Percentiles rank a stretch among this genome's conserved stretches.
Conservation (phyloP, 2,888 invertebrate genomes). For the Heliconius erato region DNA sequence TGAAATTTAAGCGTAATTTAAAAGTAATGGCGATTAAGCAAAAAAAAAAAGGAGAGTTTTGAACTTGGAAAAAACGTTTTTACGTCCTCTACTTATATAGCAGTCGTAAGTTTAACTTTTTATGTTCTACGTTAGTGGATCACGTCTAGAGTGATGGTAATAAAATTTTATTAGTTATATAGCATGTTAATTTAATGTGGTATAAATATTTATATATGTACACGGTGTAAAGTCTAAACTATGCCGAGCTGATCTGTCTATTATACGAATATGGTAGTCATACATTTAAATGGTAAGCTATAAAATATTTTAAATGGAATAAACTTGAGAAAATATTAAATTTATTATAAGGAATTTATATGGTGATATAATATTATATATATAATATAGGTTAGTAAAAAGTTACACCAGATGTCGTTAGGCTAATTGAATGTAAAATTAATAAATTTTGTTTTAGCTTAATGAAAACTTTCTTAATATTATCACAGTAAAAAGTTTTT, state of each 20-base stretch:
- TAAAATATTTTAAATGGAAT: background rate
- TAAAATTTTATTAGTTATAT: constrained; percentile 38
- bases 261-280: background rate
- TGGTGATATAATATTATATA: too few relatives aligned
- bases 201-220: constrained; percentile 8
- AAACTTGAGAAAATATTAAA: background rate
- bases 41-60: constrained; percentile 39
- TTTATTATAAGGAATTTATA: background rate
- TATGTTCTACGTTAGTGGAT: constrained; percentile 30
- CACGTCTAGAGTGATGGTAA: constrained; percentile 34
- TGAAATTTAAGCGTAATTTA: constrained; percentile 34
- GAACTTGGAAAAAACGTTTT: constrained; percentile 37
- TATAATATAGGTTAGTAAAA: background rate
- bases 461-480: background rate
- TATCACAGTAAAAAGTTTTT: background rate
- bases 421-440: background rate
- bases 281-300: background rate
- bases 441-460: background rate
- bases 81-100: constrained; percentile 29
- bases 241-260: background rate
- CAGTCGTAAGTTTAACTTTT: constrained; percentile 30
- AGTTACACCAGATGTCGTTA: background rate
- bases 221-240: background rate
- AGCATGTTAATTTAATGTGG: constrained; percentile 16
- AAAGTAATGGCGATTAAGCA: constrained; percentile 43